Percentiles rank a stretch among this genome's conserved stretches.
Conservation (phyloP, 2,797 vertebrate genomes). For the Vultur gryphus region DNA sequence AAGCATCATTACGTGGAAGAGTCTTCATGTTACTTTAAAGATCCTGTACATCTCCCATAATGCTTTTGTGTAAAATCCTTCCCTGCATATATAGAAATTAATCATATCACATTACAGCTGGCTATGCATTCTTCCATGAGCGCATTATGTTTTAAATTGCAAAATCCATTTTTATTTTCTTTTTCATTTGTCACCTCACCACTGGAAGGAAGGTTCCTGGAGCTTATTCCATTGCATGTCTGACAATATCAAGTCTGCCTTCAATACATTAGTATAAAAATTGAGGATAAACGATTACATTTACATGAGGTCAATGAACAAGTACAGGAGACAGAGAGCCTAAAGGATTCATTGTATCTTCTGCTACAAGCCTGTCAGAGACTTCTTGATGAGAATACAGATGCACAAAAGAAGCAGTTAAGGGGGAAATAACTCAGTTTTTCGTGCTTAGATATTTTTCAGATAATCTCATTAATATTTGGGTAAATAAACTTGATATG, state of each 20-base stretch:
- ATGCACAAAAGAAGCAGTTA: not conserved
- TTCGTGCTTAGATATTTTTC: not conserved
- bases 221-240: not conserved
- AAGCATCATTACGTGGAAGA: not conserved
- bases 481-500: not conserved
- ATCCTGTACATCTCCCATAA: not conserved
- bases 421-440: not conserved
- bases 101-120: not conserved
- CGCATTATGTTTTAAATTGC: not conserved
- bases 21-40: not conserved
- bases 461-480: not conserved
- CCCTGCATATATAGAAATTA: not conserved
- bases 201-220: not conserved
- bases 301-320: slow-evolving; percentile 55
- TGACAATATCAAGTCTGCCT: slow-evolving; percentile 29
- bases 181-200: slow-evolving; percentile 10
- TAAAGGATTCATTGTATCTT: not conserved
- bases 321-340: slow-evolving; percentile 2
- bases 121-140: not conserved
- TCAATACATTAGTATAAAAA: slow-evolving; percentile 33
- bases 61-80: not conserved
- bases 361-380: not conserved
- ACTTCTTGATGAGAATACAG: not conserved
- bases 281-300: slow-evolving; percentile 56
- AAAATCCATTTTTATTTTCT: slow-evolving; percentile 33